These are phyloP conservation scores for Campylomormyrus numenius DNA, from an alignment of 2,113 vertebrate species.

Conservation along the genomic window DNA sequence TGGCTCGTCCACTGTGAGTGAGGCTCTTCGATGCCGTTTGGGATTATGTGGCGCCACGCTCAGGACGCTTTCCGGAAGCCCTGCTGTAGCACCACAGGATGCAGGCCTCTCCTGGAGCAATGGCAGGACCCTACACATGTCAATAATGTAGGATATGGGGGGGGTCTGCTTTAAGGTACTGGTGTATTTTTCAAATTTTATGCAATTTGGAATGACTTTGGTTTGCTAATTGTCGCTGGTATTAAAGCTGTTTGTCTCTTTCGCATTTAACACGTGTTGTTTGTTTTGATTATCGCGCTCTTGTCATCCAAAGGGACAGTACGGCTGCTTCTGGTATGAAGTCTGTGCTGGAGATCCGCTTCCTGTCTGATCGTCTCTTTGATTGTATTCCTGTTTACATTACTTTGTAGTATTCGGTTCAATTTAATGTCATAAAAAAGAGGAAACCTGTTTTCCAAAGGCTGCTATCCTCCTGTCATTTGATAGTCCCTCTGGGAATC, in stretches of 20 bases:
- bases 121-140: neutral
- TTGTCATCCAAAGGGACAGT: conserved; percentile 86
- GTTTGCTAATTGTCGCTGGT: neutral
- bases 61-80: neutral
- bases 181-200: neutral
- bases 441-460: neutral
- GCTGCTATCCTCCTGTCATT: neutral
- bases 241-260: neutral
- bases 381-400: neutral
- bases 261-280: conserved; percentile 88
- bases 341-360: neutral
- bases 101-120: neutral
- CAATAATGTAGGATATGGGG: neutral
- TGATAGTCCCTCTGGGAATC: neutral
- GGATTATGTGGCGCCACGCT: neutral
- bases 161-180: neutral
- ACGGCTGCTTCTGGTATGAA: conserved; percentile 83
- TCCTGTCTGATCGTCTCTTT: neutral
- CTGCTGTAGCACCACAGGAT: neutral
- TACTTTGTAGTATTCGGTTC: neutral
- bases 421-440: neutral
- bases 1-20: neutral
- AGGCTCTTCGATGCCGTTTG: neutral
- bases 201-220: neutral
- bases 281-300: conserved; percentile 86